Base-by-base conservation (phyloP, 2,113 vertebrate genomes). In the Phoxinus phoxinus region DNA sequence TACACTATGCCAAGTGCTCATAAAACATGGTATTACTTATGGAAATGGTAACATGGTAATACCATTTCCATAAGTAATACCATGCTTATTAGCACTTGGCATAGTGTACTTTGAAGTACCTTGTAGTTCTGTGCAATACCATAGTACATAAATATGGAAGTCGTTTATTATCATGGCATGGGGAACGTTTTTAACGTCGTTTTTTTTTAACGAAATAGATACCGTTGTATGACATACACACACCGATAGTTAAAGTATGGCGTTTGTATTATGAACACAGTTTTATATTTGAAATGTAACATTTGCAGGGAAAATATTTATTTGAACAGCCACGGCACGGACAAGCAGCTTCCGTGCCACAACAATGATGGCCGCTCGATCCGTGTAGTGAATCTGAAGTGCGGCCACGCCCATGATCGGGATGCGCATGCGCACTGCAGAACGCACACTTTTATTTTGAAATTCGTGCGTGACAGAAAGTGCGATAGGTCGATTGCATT, bases 331-430 rank as follows among this genome's bases (percentile, higher is more conserved):
- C 19, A 9, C 11, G 17, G 25, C 11, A 3, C 65, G 6, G 2
- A 17, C 4, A 12, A 48, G 30, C 51, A 56, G 11, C 53, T 35
- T 15, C 35, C 37, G 6, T 71, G 86, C 79, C 91, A 86, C 87
- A 74, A 89, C 89, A 82, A 85, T 72, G 17, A 92, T 92, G 91
- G 90, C 90, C 78, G 89, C 84, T 8, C 2, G 23, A n/a, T 35
- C 21, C 19, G 86, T 83, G 71, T 86, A 30, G 83, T 3, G 23
- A 23, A 19, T 48, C 17, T 19, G 44, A 37, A 2, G 6, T n/a
- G 0, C 19, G 13, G 25, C 25, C 81, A 76, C 81, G 78, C 81
- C 84, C 61, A 63, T 7, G 8, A 6, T 12, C 8, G 1, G 0
- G 3, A 1, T 15, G 83, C 89, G 67, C 86, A 84, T 84, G 88